A percentile compares a stretch with the other conserved stretches of the same genome.
Evolutionary conservation across 1,140 invertebrate species (phyloP).

Genomic region (honey bee (Apis mellifera)): Amel_HAv3.1 CM009939.2:7323501-7324000

Average conservation of each 20-base stretch:
- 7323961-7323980: conserved; percentile 39
- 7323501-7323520: no score
- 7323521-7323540: no score
- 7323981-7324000: conserved; percentile 59
- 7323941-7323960: conserved; percentile 51
- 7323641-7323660: no score
- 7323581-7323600: no score
- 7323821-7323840: neutral
- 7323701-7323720: neutral
- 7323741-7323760: neutral
- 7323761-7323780: conserved; percentile 28
- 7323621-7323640: no score
- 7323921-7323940: conserved; percentile 8
- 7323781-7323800: conserved; percentile 35
- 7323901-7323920: neutral
- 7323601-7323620: no score
- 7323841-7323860: conserved; percentile 12
- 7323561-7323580: no score
- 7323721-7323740: conserved; percentile 5
- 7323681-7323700: no score
- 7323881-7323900: conserved; percentile 48
- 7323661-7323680: no score
- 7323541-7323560: no score
- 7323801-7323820: conserved; percentile 15
- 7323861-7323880: conserved; percentile 60